A percentile compares a stretch with the other conserved stretches of the same genome.
Evolutionary conservation across 1,140 invertebrate genomes (phyloP).

Genomic region (Spodoptera litura): DNA sequence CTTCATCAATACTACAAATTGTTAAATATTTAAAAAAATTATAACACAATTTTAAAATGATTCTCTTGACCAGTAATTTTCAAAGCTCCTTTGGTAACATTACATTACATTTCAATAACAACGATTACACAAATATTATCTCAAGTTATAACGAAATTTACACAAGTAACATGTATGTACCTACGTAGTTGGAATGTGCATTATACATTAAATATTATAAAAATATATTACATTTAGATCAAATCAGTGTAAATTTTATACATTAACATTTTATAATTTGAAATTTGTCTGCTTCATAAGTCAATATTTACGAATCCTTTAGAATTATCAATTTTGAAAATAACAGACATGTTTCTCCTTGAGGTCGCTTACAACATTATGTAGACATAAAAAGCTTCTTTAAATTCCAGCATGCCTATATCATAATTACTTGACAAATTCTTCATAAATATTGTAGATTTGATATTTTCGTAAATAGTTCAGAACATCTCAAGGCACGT

Average conservation of each 20-base stretch:
- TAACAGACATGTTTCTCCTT: neutral
- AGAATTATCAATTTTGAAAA: neutral
- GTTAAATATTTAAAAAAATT: slow-evolving; percentile 32
- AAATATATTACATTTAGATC: slow-evolving; percentile 36
- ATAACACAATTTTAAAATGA: slow-evolving; percentile 18
- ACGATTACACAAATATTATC: slow-evolving; percentile 18
- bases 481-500: slow-evolving; percentile 28
- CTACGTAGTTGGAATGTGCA: slow-evolving; percentile 34
- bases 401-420: neutral
- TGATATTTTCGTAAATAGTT: slow-evolving; percentile 25
- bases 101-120: slow-evolving; percentile 20
- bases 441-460: slow-evolving; percentile 1
- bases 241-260: slow-evolving; percentile 8
- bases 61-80: slow-evolving; percentile 25
- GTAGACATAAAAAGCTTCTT: neutral
- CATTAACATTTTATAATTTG: slow-evolving; percentile 1
- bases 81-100: slow-evolving; percentile 38
- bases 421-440: neutral
- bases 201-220: slow-evolving; percentile 29
- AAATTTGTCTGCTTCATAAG: slow-evolving; percentile 1
- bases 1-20: neutral
- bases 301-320: neutral
- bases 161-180: neutral
- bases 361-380: neutral
- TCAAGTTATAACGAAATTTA: slow-evolving; percentile 27